phyloP scores from a whole-genome alignment of 2,797 vertebrate species.

The Borostomias antarcticus region DNA sequence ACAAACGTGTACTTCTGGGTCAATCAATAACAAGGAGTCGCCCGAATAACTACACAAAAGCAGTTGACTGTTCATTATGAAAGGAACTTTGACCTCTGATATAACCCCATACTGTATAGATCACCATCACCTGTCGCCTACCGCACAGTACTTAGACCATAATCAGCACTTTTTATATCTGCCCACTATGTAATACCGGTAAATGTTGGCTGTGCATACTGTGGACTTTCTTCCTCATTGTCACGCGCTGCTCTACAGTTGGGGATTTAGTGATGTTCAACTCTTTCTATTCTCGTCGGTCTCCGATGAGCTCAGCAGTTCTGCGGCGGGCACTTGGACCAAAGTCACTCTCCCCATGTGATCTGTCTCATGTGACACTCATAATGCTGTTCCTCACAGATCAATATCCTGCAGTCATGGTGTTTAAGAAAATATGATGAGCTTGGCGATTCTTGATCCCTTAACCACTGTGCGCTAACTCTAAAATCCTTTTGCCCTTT shows the following conservation, averaged over 20 bases:
- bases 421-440: not conserved
- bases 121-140: no score
- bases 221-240: not conserved
- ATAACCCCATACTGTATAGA: no score
- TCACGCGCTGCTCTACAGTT: not conserved
- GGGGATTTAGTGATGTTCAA: no score
- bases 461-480: not conserved
- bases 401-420: constrained; percentile 22
- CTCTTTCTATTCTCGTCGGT: not conserved
- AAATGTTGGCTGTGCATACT: no score
- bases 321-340: constrained; percentile 4
- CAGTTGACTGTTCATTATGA: constrained; percentile 7
- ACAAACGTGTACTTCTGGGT: not conserved
- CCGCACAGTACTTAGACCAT: no score
- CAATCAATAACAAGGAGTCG: constrained; percentile 4
- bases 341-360: constrained; percentile 37
- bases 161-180: not conserved
- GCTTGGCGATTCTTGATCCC: not conserved
- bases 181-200: no score
- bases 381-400: not conserved
- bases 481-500: no score
- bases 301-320: constrained; percentile 19
- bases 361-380: constrained; percentile 40
- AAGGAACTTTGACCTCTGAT: not conserved
- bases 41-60: not conserved